These are phyloP conservation scores for Ormyrus nitidulus DNA, from an alignment of 2,888 invertebrate genomes.

Conservation along the genomic window DNA sequence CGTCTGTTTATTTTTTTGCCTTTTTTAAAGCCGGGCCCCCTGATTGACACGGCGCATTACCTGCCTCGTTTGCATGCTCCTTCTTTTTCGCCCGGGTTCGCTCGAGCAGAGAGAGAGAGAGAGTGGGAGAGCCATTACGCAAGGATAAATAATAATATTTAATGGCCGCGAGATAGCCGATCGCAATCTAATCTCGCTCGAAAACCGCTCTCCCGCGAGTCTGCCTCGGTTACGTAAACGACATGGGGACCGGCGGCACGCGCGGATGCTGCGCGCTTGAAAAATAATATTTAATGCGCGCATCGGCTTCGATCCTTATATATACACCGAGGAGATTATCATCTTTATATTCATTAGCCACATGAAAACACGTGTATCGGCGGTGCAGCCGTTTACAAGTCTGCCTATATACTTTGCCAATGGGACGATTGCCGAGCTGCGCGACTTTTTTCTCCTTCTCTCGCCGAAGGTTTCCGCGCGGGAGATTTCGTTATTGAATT, in stretches of 20 bases:
- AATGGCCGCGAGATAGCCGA: constrained; percentile 25
- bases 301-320: constrained; percentile 24
- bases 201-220: not conserved
- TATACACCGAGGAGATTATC: constrained; percentile 13
- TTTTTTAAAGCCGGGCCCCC: constrained; percentile 22
- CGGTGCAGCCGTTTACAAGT: not conserved
- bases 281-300: constrained; percentile 31
- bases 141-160: constrained; percentile 50
- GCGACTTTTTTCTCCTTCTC: constrained; percentile 5
- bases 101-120: not conserved
- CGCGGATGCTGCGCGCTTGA: constrained; percentile 27
- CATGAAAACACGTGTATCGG: constrained; percentile 48
- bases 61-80: constrained; percentile 23
- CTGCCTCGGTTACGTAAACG: constrained; percentile 16
- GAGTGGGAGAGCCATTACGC: constrained; percentile 7
- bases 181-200: constrained; percentile 46
- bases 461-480: not conserved
- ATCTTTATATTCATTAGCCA: constrained; percentile 45
- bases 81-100: not conserved
- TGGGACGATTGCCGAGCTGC: constrained; percentile 8
- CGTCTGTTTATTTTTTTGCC: constrained; percentile 16
- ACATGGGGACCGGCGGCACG: not conserved
- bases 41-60: constrained; percentile 47
- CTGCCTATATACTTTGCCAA: not conserved
- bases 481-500: not conserved